phyloP scores from a whole-genome alignment of 2,113 vertebrate genomes.

The Hippocampus zosterae region DNA sequence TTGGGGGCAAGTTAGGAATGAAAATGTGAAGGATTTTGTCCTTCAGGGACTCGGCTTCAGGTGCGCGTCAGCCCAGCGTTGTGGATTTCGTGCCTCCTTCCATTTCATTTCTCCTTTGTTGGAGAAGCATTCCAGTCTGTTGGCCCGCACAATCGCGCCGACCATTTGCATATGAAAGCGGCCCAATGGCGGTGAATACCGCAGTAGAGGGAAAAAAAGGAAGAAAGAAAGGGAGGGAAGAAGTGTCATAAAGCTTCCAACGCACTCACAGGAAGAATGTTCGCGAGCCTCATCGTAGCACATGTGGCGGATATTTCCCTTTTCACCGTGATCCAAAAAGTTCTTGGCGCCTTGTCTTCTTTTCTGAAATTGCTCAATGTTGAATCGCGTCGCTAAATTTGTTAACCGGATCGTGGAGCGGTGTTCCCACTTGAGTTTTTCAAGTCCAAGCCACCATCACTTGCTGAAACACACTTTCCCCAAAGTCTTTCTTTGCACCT shows the following conservation, averaged over 20 bases:
- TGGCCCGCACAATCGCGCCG: slow-evolving; percentile 51
- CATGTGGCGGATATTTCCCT: slow-evolving; percentile 21
- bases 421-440: too few relatives aligned
- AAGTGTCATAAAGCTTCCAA: slow-evolving; percentile 52
- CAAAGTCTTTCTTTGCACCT: too few relatives aligned
- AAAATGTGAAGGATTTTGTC: neutral
- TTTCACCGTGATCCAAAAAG: neutral
- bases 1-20: neutral
- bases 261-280: slow-evolving; percentile 27
- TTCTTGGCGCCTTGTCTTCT: slow-evolving; percentile 1
- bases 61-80: slow-evolving; percentile 1
- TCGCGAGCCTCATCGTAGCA: slow-evolving; percentile 18
- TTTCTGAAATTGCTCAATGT: neutral
- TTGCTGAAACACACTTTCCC: too few relatives aligned
- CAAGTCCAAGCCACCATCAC: too few relatives aligned
- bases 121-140: slow-evolving; percentile 61
- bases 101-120: slow-evolving; percentile 53
- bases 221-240: slow-evolving; percentile 29
- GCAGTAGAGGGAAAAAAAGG: neutral
- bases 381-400: too few relatives aligned
- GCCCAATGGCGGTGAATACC: slow-evolving; percentile 31
- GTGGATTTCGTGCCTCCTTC: slow-evolving; percentile 34
- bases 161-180: slow-evolving; percentile 68
- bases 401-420: too few relatives aligned
- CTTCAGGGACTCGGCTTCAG: neutral